phyloP scores from a whole-genome alignment of 2,797 vertebrate genomes.

The Falco berigora region DNA sequence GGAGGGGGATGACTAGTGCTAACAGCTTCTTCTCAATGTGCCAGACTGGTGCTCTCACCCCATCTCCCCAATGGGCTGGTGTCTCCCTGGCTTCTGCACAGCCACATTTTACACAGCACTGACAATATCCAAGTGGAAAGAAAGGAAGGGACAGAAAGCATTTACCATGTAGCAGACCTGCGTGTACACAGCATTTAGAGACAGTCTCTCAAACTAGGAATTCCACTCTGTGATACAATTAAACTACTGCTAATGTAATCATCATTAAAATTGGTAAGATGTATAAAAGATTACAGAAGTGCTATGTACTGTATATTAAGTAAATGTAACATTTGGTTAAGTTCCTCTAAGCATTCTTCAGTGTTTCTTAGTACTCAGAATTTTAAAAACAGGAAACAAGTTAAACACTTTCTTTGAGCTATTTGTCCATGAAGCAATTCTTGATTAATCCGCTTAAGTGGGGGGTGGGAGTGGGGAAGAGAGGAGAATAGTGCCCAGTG shows the following conservation, averaged over 20 bases:
- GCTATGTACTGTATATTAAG: neutral
- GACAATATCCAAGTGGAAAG: neutral
- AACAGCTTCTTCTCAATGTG: neutral
- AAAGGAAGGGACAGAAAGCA: neutral
- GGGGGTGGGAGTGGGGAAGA: neutral
- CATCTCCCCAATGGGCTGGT: accelerated
- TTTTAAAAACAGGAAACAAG: neutral
- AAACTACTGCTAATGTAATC: neutral
- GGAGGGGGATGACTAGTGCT: neutral
- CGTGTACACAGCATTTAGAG: neutral
- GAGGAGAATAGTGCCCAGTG: neutral
- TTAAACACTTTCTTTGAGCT: neutral
- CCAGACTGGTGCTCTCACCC: neutral
- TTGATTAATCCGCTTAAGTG: neutral
- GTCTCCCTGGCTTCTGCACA: neutral
- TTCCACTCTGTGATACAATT: neutral
- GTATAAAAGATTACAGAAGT: neutral
- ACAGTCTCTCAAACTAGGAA: neutral
- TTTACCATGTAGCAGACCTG: neutral
- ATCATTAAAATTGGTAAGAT: neutral
- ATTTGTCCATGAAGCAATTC: neutral
- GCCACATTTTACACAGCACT: neutral
- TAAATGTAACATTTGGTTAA: neutral
- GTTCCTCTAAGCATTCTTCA: neutral
- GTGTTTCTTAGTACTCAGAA: neutral